Evolutionary conservation across 2,113 vertebrate genomes (phyloP).

Genomic region (Oreochromis niloticus): DNA sequence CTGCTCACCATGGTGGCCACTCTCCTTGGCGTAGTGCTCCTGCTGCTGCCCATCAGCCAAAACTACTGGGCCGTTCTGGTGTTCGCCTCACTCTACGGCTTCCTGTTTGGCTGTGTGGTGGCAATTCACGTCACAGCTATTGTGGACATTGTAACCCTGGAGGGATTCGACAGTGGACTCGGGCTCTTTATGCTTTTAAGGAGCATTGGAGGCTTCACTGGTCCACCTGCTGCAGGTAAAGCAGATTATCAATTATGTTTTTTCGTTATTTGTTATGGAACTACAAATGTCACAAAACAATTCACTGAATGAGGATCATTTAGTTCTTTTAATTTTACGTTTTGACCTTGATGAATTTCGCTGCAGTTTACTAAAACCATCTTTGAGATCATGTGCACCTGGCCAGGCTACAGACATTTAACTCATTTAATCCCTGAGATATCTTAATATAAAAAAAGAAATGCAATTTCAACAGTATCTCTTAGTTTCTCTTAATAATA

Average conservation of each 20-base stretch:
- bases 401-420: neutral
- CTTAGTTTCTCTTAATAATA: neutral
- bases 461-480: neutral
- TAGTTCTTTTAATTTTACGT: neutral
- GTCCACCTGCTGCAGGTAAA: slow-evolving; percentile 67
- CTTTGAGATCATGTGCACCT: neutral
- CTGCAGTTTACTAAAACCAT: neutral
- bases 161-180: slow-evolving; percentile 70
- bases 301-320: neutral
- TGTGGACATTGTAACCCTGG: slow-evolving; percentile 72
- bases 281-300: neutral
- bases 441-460: neutral
- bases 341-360: neutral
- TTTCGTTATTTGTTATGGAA: neutral
- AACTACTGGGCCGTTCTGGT: slow-evolving; percentile 61
- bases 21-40: slow-evolving; percentile 63
- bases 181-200: slow-evolving; percentile 76
- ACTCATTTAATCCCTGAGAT: neutral
- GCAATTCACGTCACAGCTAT: slow-evolving; percentile 72
- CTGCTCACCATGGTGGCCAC: slow-evolving; percentile 63
- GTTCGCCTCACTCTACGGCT: slow-evolving; percentile 68
- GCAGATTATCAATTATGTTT: neutral
- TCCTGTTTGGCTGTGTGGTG: slow-evolving; percentile 73
- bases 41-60: slow-evolving; percentile 68
- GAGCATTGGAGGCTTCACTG: slow-evolving; percentile 69